Conservation (phyloP, 2,888 invertebrate genomes). For the Drosophila kuntzei region DNA sequence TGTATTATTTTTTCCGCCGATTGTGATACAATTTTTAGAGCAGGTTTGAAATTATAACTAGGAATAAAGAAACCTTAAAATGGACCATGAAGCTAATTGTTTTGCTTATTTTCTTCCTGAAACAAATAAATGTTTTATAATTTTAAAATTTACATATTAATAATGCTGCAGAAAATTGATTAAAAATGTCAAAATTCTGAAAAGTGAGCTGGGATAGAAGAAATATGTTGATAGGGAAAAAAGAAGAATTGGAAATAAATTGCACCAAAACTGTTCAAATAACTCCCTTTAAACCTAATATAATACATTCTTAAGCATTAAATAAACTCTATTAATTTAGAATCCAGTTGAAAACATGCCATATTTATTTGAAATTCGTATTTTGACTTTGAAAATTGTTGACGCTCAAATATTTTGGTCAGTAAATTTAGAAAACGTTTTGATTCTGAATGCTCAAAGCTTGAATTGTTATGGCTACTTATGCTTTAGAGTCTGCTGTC, state of each 20-base stretch:
- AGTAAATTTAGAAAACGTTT: conserved; percentile 24
- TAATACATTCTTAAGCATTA: no score
- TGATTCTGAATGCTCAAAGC: conserved; percentile 10
- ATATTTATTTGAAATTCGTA: neutral
- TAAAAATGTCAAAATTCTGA: neutral
- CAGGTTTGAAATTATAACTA: no score
- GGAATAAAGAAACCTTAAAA: no score
- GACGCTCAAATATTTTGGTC: neutral
- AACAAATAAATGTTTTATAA: no score
- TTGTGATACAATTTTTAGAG: no score
- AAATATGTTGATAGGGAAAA: neutral
- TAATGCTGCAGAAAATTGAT: no score
- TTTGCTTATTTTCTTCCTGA: no score
- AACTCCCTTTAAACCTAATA: neutral
- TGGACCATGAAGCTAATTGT: no score
- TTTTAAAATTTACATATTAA: no score
- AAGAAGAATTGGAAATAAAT: neutral
- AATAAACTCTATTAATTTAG: neutral
- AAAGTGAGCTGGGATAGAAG: neutral
- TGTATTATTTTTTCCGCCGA: no score
- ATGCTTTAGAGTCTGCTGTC: conserved; percentile 16
- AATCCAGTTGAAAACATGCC: neutral
- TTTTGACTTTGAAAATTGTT: neutral
- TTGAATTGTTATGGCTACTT: conserved; percentile 20
- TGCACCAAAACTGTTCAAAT: neutral